phyloP scores from a whole-genome alignment of 2,797 vertebrate species.

The Sebastes steindachneri region DNA sequence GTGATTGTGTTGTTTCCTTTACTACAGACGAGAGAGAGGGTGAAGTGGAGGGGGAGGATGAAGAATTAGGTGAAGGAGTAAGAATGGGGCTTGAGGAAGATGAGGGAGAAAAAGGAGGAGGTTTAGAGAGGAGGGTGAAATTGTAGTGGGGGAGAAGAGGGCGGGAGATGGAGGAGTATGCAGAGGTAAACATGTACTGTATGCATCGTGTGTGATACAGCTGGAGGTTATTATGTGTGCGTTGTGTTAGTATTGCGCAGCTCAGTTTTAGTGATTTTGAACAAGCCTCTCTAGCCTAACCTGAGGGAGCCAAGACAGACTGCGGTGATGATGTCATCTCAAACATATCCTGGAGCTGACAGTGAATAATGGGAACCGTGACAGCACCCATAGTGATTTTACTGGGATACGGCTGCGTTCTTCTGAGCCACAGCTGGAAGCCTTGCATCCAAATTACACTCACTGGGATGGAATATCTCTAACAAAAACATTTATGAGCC shows the following conservation, averaged over 20 bases:
- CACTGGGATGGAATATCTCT: conserved; percentile 7
- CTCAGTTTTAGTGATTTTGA: background rate
- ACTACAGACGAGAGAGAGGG: background rate
- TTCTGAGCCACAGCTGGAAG: conserved; percentile 45
- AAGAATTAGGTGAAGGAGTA: conserved; percentile 2
- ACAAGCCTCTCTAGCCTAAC: background rate
- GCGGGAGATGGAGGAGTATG: no score
- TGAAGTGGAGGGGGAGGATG: background rate
- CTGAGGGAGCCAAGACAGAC: background rate
- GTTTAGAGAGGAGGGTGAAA: background rate
- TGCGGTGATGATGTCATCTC: conserved; percentile 4
- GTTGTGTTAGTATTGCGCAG: background rate
- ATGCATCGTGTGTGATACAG: background rate
- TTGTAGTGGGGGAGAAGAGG: background rate
- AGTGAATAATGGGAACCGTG: conserved; percentile 21
- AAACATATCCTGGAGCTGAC: conserved; percentile 10
- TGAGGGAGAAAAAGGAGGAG: background rate
- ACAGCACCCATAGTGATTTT: conserved; percentile 11
- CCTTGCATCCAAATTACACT: conserved; percentile 9
- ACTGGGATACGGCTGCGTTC: background rate
- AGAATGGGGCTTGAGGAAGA: background rate
- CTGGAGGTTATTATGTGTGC: background rate
- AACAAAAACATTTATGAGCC: conserved; percentile 19
- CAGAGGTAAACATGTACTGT: background rate
- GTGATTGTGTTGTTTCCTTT: conserved; percentile 27